Conservation (phyloP, 1,140 invertebrate species). For the Drosophila quadrilineata region DNA sequence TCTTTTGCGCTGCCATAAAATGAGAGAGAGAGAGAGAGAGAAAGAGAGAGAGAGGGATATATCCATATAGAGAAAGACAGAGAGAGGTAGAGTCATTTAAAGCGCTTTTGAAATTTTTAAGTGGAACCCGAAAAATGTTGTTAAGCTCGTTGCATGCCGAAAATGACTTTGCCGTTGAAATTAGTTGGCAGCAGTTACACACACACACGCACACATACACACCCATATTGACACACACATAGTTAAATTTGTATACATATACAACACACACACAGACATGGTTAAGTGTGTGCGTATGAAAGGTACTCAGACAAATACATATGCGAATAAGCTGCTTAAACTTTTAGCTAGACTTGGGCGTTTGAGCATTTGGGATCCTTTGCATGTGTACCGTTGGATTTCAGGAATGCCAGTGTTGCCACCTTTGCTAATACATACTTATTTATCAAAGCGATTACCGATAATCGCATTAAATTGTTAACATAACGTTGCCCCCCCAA, state of each 20-base stretch:
- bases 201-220: neutral
- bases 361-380: too few species aligned
- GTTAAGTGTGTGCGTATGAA: neutral
- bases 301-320: neutral
- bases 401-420: neutral
- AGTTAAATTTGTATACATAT: neutral
- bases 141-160: conserved; percentile 2
- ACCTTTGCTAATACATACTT: neutral
- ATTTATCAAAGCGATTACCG: conserved; percentile 20
- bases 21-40: too few species aligned
- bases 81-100: neutral
- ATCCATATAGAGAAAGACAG: neutral
- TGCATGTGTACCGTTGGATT: neutral
- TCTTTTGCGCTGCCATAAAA: too few species aligned
- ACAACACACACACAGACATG: neutral
- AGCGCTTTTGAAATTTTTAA: conserved; percentile 15
- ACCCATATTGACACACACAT: neutral
- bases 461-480: conserved; percentile 28
- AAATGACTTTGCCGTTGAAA: conserved; percentile 27
- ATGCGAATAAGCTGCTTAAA: conserved; percentile 28
- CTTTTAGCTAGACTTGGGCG: too few species aligned
- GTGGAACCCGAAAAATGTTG: conserved; percentile 10
- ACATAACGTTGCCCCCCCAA: too few species aligned
- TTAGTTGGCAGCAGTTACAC: conserved; percentile 12
- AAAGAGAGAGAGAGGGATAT: too few species aligned